A percentile compares a stretch with the other conserved stretches of the same genome.
Conservation (phyloP, 1,140 invertebrate species). For the Acromyrmex echinatior region DNA sequence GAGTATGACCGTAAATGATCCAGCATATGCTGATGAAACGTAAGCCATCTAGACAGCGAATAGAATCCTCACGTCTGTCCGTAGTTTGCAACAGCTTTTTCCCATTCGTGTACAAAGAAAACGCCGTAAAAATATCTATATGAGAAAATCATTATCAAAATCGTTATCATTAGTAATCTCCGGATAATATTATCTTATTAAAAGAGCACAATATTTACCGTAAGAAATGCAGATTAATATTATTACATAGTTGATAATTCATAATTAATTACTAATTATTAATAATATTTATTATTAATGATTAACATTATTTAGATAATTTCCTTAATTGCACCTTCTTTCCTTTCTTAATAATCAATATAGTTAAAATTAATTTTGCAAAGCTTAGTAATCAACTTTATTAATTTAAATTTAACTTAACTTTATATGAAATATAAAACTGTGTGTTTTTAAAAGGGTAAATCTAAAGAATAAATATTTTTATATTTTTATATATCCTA, state of each 20-base stretch:
- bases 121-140: conserved; percentile 73
- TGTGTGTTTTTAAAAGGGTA: neutral
- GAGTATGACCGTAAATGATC: conserved; percentile 87
- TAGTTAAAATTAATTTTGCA: neutral
- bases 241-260: too few relatives aligned
- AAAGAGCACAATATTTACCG: neutral
- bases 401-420: conserved; percentile 5
- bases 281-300: too few relatives aligned
- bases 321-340: too few relatives aligned
- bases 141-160: conserved; percentile 24
- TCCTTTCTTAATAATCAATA: too few relatives aligned
- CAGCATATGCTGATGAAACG: conserved; percentile 87
- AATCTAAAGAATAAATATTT: neutral
- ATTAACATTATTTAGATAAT: too few relatives aligned
- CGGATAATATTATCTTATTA: neutral
- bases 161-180: conserved; percentile 8
- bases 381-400: neutral
- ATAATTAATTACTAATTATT: too few relatives aligned
- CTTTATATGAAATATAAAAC: neutral
- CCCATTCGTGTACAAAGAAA: conserved; percentile 86
- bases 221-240: neutral
- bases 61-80: conserved; percentile 71
- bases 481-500: conserved; percentile 23
- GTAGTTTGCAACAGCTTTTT: conserved; percentile 81
- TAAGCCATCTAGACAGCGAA: conserved; percentile 87